phyloP scores from a whole-genome alignment of 2,888 invertebrate species.

The Ctenicera cuprea region DNA sequence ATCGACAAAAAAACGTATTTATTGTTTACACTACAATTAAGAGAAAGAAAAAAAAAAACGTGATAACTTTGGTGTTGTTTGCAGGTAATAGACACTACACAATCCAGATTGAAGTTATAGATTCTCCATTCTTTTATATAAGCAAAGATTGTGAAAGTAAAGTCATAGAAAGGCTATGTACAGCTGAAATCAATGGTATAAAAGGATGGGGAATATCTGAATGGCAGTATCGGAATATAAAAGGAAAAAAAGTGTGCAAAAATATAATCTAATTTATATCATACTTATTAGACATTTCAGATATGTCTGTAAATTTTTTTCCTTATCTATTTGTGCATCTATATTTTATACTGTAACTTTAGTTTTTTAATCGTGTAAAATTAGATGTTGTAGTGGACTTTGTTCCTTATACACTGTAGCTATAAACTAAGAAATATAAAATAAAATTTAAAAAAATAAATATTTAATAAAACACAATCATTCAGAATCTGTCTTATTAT shows the following conservation, averaged over 20 bases:
- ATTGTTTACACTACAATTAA: too few species aligned
- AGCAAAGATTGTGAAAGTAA: conserved; percentile 78
- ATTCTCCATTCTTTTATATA: conserved; percentile 76
- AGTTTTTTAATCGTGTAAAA: too few species aligned
- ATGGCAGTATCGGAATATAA: conserved; percentile 74
- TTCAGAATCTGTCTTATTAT: too few species aligned
- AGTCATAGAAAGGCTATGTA: conserved; percentile 77
- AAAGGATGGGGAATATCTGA: conserved; percentile 81
- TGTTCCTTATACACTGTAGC: too few species aligned
- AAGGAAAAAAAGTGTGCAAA: neutral
- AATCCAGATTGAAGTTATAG: conserved; percentile 75
- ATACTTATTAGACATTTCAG: neutral
- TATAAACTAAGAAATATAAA: too few species aligned
- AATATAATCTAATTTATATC: neutral
- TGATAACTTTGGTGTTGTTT: conserved; percentile 21
- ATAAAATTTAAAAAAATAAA: too few species aligned
- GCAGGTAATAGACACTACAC: conserved; percentile 74
- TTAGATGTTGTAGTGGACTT: too few species aligned
- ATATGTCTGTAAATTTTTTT: neutral
- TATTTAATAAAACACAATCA: too few species aligned
- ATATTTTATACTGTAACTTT: too few species aligned
- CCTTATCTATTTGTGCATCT: too few species aligned
- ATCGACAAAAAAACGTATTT: too few species aligned
- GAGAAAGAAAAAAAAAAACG: too few species aligned
- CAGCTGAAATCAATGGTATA: conserved; percentile 77